Percentiles rank a stretch among this genome's conserved stretches.
phyloP scores from a whole-genome alignment of 1,140 invertebrate genomes.

The Caerostris extrusa region DNA sequence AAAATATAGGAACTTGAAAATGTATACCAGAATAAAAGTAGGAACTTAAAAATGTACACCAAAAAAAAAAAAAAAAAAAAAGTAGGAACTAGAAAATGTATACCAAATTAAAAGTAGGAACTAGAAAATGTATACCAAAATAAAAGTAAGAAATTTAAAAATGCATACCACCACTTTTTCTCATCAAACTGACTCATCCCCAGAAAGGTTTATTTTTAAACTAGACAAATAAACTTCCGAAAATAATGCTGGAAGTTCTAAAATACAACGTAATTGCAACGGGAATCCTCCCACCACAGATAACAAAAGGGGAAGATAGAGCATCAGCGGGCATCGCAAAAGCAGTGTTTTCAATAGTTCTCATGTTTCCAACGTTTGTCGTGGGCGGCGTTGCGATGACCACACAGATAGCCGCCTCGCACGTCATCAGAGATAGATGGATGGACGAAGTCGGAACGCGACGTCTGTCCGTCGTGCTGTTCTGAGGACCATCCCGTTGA shows the following conservation, averaged over 20 bases:
- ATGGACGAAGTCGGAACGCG: neutral
- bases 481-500: neutral
- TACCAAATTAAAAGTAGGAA: too few relatives aligned
- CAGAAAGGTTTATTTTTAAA: neutral
- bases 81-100: too few relatives aligned
- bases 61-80: too few relatives aligned
- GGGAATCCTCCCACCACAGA: neutral
- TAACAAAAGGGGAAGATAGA: conserved; percentile 24
- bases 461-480: conserved; percentile 21
- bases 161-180: too few relatives aligned
- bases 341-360: conserved; percentile 17
- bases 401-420: conserved; percentile 9
- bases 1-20: too few relatives aligned
- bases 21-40: too few relatives aligned
- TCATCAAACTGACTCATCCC: too few relatives aligned
- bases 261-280: conserved; percentile 12
- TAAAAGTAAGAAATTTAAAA: too few relatives aligned
- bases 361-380: neutral
- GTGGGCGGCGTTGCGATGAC: conserved; percentile 11
- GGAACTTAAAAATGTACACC: too few relatives aligned
- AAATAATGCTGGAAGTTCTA: neutral
- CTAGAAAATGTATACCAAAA: too few relatives aligned
- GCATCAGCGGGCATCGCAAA: neutral
- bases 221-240: neutral
- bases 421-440: conserved; percentile 32